Evolutionary conservation across 37 sponge, comb jelly and placozoan species (phyloP).

Genomic region (Oopsacas minuta): DNA sequence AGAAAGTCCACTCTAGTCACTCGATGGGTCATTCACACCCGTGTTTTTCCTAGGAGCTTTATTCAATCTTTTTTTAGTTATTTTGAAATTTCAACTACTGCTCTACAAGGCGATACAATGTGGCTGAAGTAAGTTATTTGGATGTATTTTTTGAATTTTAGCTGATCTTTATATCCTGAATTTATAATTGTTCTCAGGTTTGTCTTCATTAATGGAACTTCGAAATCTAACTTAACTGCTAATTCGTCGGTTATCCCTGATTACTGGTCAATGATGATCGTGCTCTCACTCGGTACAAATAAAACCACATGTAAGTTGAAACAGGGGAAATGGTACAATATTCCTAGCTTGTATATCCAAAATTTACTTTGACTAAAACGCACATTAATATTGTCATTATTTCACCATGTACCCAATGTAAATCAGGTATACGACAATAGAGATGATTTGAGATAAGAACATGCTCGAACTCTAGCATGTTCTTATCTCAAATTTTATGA

Average conservation of each 20-base stretch:
- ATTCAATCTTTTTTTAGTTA: neutral
- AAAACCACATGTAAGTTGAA: too few species aligned
- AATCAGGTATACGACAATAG: too few species aligned
- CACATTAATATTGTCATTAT: too few species aligned
- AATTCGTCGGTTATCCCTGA: neutral
- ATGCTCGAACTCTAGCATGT: too few species aligned
- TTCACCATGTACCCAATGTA: too few species aligned
- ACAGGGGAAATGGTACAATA: too few species aligned
- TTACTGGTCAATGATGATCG: neutral
- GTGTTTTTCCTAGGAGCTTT: neutral
- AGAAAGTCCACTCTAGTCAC: neutral
- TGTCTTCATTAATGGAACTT: neutral
- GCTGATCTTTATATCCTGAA: neutral
- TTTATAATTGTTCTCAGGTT: neutral
- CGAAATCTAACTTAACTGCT: neutral
- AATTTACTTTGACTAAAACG: too few species aligned
- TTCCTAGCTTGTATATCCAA: too few species aligned
- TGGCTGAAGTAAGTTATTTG: neutral
- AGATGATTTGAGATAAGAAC: too few species aligned
- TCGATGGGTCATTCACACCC: neutral
- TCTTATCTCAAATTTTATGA: too few species aligned
- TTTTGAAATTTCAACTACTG: neutral
- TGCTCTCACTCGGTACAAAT: too few species aligned
- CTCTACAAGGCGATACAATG: neutral
- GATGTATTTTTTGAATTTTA: too few species aligned